These are phyloP conservation scores for Zosterops japonicus DNA, from an alignment of 2,113 vertebrate genomes.

Conservation along the genomic window DNA sequence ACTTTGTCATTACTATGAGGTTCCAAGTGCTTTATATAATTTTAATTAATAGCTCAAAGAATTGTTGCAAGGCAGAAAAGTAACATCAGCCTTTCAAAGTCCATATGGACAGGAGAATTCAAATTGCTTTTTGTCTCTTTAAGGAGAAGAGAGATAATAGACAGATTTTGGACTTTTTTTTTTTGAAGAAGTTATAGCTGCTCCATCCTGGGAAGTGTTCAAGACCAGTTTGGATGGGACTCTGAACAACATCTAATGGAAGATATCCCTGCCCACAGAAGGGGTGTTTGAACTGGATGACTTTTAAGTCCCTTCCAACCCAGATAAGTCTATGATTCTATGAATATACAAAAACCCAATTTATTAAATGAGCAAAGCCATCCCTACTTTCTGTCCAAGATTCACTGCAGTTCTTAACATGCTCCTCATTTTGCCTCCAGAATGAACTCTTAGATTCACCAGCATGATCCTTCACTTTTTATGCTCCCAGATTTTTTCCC, in stretches of 20 bases:
- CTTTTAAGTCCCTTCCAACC: neutral
- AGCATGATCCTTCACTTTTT: neutral
- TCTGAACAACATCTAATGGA: neutral
- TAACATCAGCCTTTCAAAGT: neutral
- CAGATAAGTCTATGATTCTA: neutral
- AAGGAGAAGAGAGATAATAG: neutral
- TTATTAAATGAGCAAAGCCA: neutral
- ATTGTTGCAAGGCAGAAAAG: neutral
- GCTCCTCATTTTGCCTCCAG: neutral
- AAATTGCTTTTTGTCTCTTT: neutral
- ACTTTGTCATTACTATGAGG: neutral
- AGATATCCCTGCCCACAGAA: neutral
- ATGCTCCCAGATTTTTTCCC: neutral
- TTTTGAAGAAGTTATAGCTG: neutral
- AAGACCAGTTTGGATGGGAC: neutral
- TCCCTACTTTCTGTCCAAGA: neutral
- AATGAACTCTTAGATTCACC: neutral
- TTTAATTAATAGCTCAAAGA: neutral
- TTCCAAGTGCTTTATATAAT: neutral
- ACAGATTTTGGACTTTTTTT: neutral
- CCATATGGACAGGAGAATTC: neutral
- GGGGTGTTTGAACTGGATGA: neutral
- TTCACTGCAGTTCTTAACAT: neutral
- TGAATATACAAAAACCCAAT: neutral
- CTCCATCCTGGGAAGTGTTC: neutral